These are phyloP conservation scores for Acanthaster planci DNA, from an alignment of 35 echinoderm and acorn worm species.

Conservation along the genomic window DNA sequence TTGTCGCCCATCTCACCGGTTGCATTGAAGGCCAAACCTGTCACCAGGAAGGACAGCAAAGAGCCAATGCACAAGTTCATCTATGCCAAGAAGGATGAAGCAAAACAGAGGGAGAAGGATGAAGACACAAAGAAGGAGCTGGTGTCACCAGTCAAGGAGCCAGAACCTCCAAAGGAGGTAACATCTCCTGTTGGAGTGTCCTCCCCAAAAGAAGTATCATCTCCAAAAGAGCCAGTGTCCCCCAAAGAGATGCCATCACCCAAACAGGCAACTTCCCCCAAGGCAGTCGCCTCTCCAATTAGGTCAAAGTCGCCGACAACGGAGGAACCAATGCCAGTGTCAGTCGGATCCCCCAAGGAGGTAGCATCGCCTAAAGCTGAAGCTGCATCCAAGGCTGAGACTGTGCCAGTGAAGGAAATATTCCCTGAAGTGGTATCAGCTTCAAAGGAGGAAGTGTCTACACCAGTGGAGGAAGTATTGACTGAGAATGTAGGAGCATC, in stretches of 20 bases:
- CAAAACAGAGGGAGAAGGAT: conserved; percentile 16
- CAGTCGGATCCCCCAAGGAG: background rate
- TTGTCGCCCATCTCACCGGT: background rate
- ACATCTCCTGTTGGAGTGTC: conserved; percentile 22
- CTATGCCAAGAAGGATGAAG: conserved; percentile 39
- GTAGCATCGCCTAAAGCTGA: background rate
- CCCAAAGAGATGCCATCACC: background rate
- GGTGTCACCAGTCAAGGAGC: background rate
- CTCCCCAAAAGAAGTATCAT: background rate
- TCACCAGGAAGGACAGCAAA: conserved; percentile 13
- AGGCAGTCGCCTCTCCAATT: background rate
- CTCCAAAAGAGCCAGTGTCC: background rate
- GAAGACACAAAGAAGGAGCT: conserved; percentile 20
- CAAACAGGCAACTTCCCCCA: background rate
- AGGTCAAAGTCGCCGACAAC: background rate
- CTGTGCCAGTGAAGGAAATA: background rate
- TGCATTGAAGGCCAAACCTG: background rate
- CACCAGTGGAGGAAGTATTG: background rate
- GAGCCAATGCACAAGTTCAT: background rate
- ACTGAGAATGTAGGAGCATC: no score
- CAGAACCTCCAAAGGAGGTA: conserved; percentile 5
- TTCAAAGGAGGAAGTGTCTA: background rate
- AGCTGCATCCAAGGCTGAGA: background rate
- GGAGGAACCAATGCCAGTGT: background rate
- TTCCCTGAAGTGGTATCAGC: background rate